Base-by-base conservation (phyloP, 2,888 invertebrate species). In the Eurytoma californica region DNA sequence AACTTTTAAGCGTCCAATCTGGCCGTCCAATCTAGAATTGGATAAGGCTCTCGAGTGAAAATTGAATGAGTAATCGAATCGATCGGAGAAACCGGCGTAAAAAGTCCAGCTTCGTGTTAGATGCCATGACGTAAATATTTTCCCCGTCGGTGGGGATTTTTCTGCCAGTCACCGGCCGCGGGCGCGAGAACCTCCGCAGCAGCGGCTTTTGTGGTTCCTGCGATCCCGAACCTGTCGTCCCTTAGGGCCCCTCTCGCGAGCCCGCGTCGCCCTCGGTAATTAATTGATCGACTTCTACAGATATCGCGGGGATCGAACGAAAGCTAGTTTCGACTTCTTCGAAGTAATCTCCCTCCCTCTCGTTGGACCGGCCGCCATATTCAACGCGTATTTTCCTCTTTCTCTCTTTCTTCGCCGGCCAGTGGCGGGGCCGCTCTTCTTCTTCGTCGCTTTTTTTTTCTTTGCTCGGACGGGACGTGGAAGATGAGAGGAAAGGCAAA, bases 61-160 rank as follows among this genome's bases (percentile, higher is more conserved):
- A 86, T 87, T 86, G 86, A 86, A 88, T 84, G 83, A 83, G 83
- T 87, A 87, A 88, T 87, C 84, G 86, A 86, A 87, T 87, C 39
- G 18, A 63, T 84, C 13, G 28, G 51, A 18, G 58, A 28, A 51
- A 49, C 49, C 14, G 65, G 3, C 24, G 28, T 39, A 39, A 47
- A 58, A 69, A 55, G 12, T 55, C 16, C 47, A 39, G 16, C 14
- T 55, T 65, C 18, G 53, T 20, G 63, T 18, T 39, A n/a, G 66
- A 73, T 58, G 61, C 57, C 47, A 51, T 58, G 77, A 51, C 66
- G 72, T 66, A 66, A 87, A 86, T 86, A 84, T 85, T 83, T 80
- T 75, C 82, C 83, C 75, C 39, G 24, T 65, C 82, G 0, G 28
- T 14, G 18, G 7, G 13, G n/a, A 67, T 77, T 77, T 82, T 87